Conservation (phyloP, 2,888 invertebrate species). For the Chloromyia formosa region DNA sequence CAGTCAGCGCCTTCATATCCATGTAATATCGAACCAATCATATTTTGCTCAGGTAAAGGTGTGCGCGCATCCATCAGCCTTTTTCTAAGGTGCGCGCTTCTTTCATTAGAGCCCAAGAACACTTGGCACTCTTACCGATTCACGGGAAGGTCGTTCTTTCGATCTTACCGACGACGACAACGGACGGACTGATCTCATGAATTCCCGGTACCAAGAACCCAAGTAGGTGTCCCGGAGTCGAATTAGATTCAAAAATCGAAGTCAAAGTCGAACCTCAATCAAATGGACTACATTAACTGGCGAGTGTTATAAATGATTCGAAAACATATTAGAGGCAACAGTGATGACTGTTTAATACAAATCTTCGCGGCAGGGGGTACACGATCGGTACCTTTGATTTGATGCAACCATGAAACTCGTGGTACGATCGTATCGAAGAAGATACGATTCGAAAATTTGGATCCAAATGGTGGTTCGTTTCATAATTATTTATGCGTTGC, state of each 20-base stretch:
- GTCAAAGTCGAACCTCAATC: conserved; percentile 39
- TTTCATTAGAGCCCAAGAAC: conserved; percentile 30
- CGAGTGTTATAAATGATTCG: conserved; percentile 47
- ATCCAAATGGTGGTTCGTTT: conserved; percentile 46
- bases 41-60: conserved; percentile 9
- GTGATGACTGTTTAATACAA: conserved; percentile 50
- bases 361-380: conserved; percentile 46
- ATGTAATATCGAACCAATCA: conserved; percentile 34
- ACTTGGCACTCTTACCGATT: conserved; percentile 16
- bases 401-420: conserved; percentile 21
- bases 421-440: conserved; percentile 24
- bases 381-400: conserved; percentile 50
- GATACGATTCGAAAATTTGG: conserved; percentile 8
- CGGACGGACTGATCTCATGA: not conserved
- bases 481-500: conserved; percentile 49
- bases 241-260: conserved; percentile 12
- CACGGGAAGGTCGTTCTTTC: conserved; percentile 28
- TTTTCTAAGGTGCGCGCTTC: conserved; percentile 16
- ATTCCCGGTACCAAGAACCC: not conserved
- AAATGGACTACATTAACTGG: conserved; percentile 45
- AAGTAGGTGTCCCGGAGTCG: not conserved
- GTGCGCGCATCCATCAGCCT: not conserved
- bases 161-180: conserved; percentile 25
- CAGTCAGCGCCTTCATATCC: conserved; percentile 43
- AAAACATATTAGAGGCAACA: conserved; percentile 45